phyloP scores from a whole-genome alignment of 2,888 invertebrate genomes.

The Chaetoderma sp. region DNA sequence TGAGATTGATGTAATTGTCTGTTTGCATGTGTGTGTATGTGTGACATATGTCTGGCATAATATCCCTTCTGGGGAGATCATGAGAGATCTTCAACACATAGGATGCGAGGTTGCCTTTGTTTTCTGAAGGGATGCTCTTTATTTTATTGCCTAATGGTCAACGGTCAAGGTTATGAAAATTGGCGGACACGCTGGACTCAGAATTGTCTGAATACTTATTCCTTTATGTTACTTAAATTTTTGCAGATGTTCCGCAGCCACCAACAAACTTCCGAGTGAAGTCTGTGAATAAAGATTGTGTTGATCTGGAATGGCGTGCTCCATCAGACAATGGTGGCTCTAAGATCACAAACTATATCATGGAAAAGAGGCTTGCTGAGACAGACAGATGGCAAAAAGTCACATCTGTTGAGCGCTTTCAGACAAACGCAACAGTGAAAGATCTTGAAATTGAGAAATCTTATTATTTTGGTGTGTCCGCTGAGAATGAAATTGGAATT shows the following conservation, averaged over 20 bases:
- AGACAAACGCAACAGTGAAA: slow-evolving; percentile 40
- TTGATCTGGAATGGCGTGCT: slow-evolving; percentile 65
- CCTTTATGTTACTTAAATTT: slow-evolving; percentile 1
- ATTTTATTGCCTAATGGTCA: too few species aligned
- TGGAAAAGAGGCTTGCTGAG: slow-evolving; percentile 55
- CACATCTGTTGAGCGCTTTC: slow-evolving; percentile 47
- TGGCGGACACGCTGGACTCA: too few species aligned
- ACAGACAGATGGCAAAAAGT: slow-evolving; percentile 50
- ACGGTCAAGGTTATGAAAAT: too few species aligned
- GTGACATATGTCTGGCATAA: too few species aligned
- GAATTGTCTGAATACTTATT: too few species aligned
- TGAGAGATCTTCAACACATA: too few species aligned
- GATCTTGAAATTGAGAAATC: slow-evolving; percentile 57
- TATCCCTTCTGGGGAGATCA: too few species aligned
- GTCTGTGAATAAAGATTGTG: slow-evolving; percentile 44
- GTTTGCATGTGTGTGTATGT: too few species aligned
- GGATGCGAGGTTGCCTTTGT: too few species aligned
- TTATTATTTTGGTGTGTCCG: slow-evolving; percentile 65
- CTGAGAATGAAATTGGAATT: slow-evolving; percentile 65
- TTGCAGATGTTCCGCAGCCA: slow-evolving; percentile 52
- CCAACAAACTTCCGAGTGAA: slow-evolving; percentile 51
- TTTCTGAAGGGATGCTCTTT: too few species aligned
- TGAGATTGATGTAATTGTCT: too few species aligned
- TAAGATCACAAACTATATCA: slow-evolving; percentile 48
- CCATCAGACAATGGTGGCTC: slow-evolving; percentile 65